Base-by-base conservation (phyloP, 1,140 invertebrate genomes). In the Solenopsis invicta region DNA sequence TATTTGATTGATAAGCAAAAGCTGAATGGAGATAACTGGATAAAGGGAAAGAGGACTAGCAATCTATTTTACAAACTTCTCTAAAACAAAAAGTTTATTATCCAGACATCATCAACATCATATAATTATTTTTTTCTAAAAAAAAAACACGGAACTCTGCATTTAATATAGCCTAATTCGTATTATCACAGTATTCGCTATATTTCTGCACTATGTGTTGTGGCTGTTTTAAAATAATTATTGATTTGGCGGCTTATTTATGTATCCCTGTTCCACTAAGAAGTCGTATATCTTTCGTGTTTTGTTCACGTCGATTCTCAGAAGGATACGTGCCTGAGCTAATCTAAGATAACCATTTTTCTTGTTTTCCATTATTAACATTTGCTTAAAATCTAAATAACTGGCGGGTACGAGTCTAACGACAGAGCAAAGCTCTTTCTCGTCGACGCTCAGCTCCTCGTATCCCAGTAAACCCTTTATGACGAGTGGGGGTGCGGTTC, bases 291-390 rank as follows among this genome's bases (percentile, higher is more conserved):
- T 96, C 94, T 98, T 98, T 77, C 98, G 96, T 3, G 98, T 99
- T 95, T 99, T 99, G 94, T 99, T 99, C 1, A 99, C 98, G 96
- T 99, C 98, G 86, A 99, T 99, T 95, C 98, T 99, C 13, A 99
- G 96, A 9, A 99, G 95, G 48, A 96, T 96, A 64, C 98, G 96
- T 0, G 98, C 98, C 93, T 98, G 97, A 24, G 98, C 96, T 34
- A 99, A 95, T 85, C 97, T 96, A 10, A 99, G 94, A 88, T 95
- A 96, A 2, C 97, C 97, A 72, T 96, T 95, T 91, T 97, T 98
- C 78, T 97, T 96, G 94, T 97, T 98, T 92, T 99, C 98, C 1
- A 95, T 93, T 34, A 98, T 96, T 9, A 99, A 93, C 61, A 97
- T 94, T 9, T 96, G 96, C 88, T 98, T 97, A 90, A 98, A 97